Percentiles rank a stretch among this genome's conserved stretches.
phyloP scores from a whole-genome alignment of 2,113 vertebrate genomes.

The Sturnus vulgaris region DNA sequence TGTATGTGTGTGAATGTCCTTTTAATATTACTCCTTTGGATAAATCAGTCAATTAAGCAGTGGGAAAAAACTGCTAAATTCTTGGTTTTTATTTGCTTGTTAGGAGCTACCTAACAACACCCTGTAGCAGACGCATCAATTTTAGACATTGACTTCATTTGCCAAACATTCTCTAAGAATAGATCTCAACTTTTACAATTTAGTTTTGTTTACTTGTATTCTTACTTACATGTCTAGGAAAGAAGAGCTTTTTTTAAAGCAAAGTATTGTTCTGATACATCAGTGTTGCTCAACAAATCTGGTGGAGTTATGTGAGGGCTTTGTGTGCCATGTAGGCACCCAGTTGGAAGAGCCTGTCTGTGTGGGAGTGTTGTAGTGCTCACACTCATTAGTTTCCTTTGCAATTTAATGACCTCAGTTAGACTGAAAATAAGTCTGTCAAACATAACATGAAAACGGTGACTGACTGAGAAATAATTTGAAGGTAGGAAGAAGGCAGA shows the following conservation, averaged over 20 bases:
- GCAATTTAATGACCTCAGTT: conserved; percentile 80
- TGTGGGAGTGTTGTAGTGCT: conserved; percentile 68
- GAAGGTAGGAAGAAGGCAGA: background rate
- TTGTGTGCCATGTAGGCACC: conserved; percentile 61
- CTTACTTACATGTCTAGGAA: background rate
- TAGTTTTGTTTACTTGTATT: background rate
- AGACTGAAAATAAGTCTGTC: conserved; percentile 78
- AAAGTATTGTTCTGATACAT: background rate
- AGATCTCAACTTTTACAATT: background rate
- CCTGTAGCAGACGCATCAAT: background rate
- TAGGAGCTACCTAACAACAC: background rate
- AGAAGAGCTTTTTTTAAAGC: background rate
- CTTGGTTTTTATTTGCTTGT: conserved; percentile 5
- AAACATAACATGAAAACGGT: conserved; percentile 66
- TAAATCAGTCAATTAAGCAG: background rate
- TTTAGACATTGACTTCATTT: background rate
- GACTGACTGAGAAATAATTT: background rate
- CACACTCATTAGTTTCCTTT: conserved; percentile 73
- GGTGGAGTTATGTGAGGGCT: background rate
- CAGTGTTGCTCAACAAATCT: background rate
- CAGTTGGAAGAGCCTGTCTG: conserved; percentile 53
- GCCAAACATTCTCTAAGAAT: background rate
- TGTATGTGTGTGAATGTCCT: background rate
- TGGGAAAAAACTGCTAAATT: rapidly evolving
- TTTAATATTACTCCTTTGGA: background rate